Conservation (phyloP, 2,797 vertebrate genomes). For the Pseudochaenichthys georgianus region DNA sequence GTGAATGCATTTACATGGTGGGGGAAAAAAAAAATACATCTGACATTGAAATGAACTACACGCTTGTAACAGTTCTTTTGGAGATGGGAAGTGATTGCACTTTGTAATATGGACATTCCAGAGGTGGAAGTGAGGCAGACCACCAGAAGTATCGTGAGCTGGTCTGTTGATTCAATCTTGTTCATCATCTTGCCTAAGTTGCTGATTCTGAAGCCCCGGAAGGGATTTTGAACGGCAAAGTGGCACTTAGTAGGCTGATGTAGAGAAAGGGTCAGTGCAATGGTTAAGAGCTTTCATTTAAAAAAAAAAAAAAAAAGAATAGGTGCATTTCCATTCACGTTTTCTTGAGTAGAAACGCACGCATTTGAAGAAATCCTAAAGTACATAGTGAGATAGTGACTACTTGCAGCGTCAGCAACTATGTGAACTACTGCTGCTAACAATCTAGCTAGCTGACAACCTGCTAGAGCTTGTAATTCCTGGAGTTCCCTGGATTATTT, state of each 20-base stretch:
- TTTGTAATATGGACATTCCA: conserved; percentile 76
- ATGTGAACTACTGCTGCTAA: no score
- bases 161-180: conserved; percentile 75
- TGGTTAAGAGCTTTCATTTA: not conserved
- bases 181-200: conserved; percentile 30
- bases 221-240: conserved; percentile 22
- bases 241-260: conserved; percentile 16
- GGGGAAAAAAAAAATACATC: conserved; percentile 49
- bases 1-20: conserved; percentile 69
- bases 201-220: conserved; percentile 20
- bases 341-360: no score
- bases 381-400: no score
- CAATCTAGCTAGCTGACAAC: no score
- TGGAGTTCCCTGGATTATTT: no score
- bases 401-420: no score
- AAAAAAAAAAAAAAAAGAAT: not conserved
- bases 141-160: conserved; percentile 57
- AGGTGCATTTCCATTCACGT: no score
- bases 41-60: conserved; percentile 78
- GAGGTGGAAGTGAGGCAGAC: conserved; percentile 76
- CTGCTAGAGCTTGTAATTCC: no score
- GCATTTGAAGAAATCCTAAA: no score
- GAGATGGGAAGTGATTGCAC: conserved; percentile 69
- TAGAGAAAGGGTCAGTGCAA: not conserved
- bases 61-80: conserved; percentile 67